phyloP scores from a whole-genome alignment of 2,888 invertebrate genomes.

The Hydriomena furcata region DNA sequence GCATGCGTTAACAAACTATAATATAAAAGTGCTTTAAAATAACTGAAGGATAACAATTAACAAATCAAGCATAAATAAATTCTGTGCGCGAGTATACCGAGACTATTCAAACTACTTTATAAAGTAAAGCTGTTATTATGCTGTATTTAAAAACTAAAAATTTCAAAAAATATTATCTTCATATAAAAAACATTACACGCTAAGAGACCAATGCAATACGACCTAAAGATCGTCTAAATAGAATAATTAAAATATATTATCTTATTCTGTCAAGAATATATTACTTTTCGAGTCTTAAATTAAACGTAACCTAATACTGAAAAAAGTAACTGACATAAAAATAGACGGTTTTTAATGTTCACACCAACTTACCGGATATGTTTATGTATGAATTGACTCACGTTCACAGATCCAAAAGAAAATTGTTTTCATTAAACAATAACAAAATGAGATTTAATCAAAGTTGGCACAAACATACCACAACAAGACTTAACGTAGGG shows the following conservation, averaged over 20 bases:
- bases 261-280: constrained; percentile 55
- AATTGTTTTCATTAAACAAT: constrained; percentile 15
- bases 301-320: constrained; percentile 74
- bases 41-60: constrained; percentile 48
- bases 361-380: constrained; percentile 72
- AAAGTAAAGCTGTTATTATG: constrained; percentile 33
- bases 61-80: constrained; percentile 39
- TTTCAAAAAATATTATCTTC: constrained; percentile 48
- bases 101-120: constrained; percentile 21
- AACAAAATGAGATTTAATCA: constrained; percentile 28
- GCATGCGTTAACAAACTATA: constrained; percentile 67
- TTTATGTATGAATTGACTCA: constrained; percentile 22
- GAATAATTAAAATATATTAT: constrained; percentile 44
- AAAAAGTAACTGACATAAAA: constrained; percentile 67
- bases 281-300: constrained; percentile 74
- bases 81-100: constrained; percentile 40
- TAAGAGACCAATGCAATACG: constrained; percentile 58
- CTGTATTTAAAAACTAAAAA: constrained; percentile 42
- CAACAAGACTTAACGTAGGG: constrained; percentile 42
- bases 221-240: constrained; percentile 45
- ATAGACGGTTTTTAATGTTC: constrained; percentile 46
- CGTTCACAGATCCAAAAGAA: constrained; percentile 29
- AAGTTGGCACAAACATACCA: constrained; percentile 75
- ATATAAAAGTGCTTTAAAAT: constrained; percentile 52
- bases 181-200: constrained; percentile 62